Conservation (phyloP, 1,140 invertebrate genomes). For the Drosophila ohnishii region DNA sequence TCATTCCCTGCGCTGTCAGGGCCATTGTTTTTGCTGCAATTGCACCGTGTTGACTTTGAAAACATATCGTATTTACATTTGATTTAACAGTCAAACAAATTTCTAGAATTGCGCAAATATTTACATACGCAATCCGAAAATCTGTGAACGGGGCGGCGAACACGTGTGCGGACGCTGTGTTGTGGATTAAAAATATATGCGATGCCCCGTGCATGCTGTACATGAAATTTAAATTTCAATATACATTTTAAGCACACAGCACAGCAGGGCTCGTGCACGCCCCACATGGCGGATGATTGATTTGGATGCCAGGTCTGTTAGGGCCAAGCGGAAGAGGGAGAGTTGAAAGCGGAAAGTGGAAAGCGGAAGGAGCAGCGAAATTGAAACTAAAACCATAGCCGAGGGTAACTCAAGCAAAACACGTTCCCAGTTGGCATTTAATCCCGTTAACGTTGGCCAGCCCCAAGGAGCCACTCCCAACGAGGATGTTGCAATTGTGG, state of each 20-base stretch:
- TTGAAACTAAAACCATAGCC: slow-evolving; percentile 9
- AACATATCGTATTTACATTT: slow-evolving; percentile 58
- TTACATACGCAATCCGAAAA: slow-evolving; percentile 51
- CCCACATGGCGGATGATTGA: slow-evolving; percentile 70
- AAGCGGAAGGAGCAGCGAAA: neutral
- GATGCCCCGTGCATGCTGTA: slow-evolving; percentile 26
- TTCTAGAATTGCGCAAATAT: slow-evolving; percentile 62
- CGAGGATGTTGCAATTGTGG: neutral
- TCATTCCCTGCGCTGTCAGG: neutral
- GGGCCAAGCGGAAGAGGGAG: slow-evolving; percentile 3
- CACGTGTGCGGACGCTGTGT: slow-evolving; percentile 19
- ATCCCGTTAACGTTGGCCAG: slow-evolving; percentile 43
- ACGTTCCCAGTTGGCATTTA: slow-evolving; percentile 55
- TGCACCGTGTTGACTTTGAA: slow-evolving; percentile 43
- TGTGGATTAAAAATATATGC: slow-evolving; percentile 36
- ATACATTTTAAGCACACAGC: slow-evolving; percentile 26
- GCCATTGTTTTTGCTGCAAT: slow-evolving; percentile 47
- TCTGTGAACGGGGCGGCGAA: slow-evolving; percentile 24
- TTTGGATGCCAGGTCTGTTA: slow-evolving; percentile 19
- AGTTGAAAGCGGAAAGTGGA: neutral
- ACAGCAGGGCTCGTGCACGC: slow-evolving; percentile 11
- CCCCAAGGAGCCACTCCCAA: slow-evolving; percentile 2
- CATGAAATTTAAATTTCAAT: slow-evolving; percentile 52
- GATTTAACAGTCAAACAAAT: slow-evolving; percentile 60
- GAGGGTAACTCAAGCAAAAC: slow-evolving; percentile 16